Conservation (phyloP, 2,888 invertebrate genomes). For the Scotopteryx bipunctaria region DNA sequence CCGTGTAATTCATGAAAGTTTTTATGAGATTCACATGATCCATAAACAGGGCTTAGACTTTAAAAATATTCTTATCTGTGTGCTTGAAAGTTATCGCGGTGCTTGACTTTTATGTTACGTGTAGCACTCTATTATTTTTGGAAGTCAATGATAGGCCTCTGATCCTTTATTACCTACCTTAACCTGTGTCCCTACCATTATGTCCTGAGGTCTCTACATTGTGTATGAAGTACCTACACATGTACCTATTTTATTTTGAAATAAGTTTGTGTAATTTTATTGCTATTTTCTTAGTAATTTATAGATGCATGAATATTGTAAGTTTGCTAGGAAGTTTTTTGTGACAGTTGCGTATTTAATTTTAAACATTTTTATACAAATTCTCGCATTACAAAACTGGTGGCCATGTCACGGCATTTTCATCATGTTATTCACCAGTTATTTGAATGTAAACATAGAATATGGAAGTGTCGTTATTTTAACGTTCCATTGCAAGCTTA, state of each 20-base stretch:
- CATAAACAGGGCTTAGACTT: conserved; percentile 51
- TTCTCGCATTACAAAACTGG: no score
- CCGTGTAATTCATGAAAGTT: conserved; percentile 68
- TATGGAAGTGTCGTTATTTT: conserved; percentile 37
- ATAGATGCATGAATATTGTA: no score
- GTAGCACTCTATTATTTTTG: conserved; percentile 34
- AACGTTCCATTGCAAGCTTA: conserved; percentile 37
- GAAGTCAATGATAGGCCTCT: conserved; percentile 21
- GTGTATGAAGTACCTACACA: no score
- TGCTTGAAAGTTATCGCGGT: conserved; percentile 36
- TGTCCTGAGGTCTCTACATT: neutral
- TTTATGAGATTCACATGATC: conserved; percentile 66
- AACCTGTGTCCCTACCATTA: neutral
- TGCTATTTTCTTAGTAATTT: no score
- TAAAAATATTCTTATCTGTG: conserved; percentile 49
- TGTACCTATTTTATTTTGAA: no score
- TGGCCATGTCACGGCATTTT: no score
- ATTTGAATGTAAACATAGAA: conserved; percentile 37
- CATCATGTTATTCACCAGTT: conserved; percentile 24
- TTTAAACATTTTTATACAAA: no score
- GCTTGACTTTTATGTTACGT: conserved; percentile 30
- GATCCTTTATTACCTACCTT: conserved; percentile 5
- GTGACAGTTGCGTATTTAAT: no score
- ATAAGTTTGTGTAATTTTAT: no score
- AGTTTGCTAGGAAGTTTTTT: no score